Conservation (phyloP, 2,797 vertebrate genomes). For the Simalia tracyae region DNA sequence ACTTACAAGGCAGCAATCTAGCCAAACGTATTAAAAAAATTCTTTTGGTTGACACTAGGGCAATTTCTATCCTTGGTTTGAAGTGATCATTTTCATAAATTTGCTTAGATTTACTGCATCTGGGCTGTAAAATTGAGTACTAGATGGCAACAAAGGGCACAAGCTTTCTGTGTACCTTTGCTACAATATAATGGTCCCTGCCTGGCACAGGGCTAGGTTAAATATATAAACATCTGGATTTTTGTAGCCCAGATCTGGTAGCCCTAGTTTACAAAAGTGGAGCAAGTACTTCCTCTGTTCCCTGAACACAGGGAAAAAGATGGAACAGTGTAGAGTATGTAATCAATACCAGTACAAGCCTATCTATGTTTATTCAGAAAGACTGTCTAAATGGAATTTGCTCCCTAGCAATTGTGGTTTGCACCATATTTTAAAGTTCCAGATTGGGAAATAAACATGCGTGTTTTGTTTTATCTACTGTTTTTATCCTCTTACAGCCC, state of each 20-base stretch:
- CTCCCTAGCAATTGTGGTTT: neutral
- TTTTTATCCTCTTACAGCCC: conserved; percentile 46
- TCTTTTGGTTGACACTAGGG: neutral
- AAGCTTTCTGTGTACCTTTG: neutral
- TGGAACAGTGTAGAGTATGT: neutral
- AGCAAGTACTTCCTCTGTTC: neutral
- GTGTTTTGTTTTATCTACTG: neutral
- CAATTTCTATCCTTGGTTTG: neutral
- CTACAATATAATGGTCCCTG: neutral
- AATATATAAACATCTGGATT: neutral
- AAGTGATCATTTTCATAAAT: neutral
- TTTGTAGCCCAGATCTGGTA: neutral
- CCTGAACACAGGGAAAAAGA: neutral
- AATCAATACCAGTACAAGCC: neutral
- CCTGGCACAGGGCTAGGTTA: no score
- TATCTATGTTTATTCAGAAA: neutral
- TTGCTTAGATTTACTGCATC: neutral
- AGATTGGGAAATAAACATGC: neutral
- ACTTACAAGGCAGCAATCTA: neutral
- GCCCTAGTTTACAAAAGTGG: neutral
- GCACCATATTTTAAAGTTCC: neutral
- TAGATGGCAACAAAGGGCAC: neutral
- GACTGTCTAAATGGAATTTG: neutral
- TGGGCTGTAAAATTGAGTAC: neutral
- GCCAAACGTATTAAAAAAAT: neutral